A percentile compares a stretch with the other conserved stretches of the same genome.
phyloP scores from a whole-genome alignment of 2,797 vertebrate genomes.

The Sebastes nivosus region DNA sequence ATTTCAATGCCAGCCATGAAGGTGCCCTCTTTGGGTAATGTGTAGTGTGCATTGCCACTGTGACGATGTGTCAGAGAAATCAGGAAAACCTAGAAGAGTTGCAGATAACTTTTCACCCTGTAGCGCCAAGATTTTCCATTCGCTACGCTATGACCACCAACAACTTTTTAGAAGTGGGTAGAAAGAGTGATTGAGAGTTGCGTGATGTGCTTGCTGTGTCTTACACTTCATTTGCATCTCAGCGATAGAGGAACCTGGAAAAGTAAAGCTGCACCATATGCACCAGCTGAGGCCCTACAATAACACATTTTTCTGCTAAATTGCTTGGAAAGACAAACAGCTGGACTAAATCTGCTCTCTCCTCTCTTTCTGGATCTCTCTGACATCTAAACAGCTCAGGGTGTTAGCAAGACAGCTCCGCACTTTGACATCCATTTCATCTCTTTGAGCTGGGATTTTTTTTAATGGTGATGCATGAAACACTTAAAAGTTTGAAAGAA shows the following conservation, averaged over 20 bases:
- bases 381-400: conserved; percentile 51
- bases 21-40: conserved; percentile 77
- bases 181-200: conserved; percentile 29
- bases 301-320: conserved; percentile 68
- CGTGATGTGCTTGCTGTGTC: conserved; percentile 14
- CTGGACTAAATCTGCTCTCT: conserved; percentile 69
- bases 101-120: conserved; percentile 32
- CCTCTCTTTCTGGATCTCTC: conserved; percentile 38
- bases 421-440: conserved; percentile 52
- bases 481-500: conserved; percentile 27
- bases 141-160: neutral
- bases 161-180: neutral
- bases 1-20: conserved; percentile 76
- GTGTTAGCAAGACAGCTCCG: conserved; percentile 49
- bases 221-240: conserved; percentile 43
- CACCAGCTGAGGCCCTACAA: conserved; percentile 62
- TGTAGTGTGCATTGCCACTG: conserved; percentile 14
- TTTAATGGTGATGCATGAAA: conserved; percentile 8
- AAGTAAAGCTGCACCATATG: conserved; percentile 51
- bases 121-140: conserved; percentile 22
- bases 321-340: conserved; percentile 71
- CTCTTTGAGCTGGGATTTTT: conserved; percentile 22
- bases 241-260: conserved; percentile 40
- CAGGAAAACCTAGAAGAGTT: conserved; percentile 37
- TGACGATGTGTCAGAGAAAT: conserved; percentile 53